A percentile compares a stretch with the other conserved stretches of the same genome.
phyloP scores from a whole-genome alignment of 2,888 invertebrate species.

The Polydrusus tereticollis region DNA sequence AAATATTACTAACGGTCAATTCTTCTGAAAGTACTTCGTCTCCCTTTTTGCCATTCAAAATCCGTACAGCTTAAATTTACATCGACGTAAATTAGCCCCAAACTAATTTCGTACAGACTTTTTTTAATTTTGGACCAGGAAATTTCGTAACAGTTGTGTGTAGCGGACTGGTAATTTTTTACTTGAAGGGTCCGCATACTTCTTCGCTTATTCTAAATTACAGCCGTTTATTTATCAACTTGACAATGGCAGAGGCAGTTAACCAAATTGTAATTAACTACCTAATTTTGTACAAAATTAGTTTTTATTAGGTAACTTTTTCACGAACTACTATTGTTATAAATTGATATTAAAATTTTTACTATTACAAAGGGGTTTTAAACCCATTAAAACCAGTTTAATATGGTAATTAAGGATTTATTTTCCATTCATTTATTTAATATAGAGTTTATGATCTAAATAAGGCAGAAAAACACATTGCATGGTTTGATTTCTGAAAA shows the following conservation, averaged over 20 bases:
- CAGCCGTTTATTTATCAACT: neutral
- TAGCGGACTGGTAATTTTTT: constrained; percentile 10
- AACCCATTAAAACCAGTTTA: too few species aligned
- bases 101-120: constrained; percentile 12
- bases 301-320: neutral
- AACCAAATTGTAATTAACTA: neutral
- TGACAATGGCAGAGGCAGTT: neutral
- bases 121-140: constrained; percentile 9
- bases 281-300: neutral
- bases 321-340: neutral
- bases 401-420: too few species aligned
- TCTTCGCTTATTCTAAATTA: constrained; percentile 4
- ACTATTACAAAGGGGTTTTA: too few species aligned
- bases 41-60: neutral
- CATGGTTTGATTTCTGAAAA: too few species aligned
- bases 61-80: constrained; percentile 16
- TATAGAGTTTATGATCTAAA: too few species aligned
- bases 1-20: neutral
- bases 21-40: neutral
- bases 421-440: too few species aligned
- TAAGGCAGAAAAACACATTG: too few species aligned
- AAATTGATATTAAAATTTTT: too few species aligned
- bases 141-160: constrained; percentile 5
- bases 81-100: constrained; percentile 25
- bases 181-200: neutral